Conservation (phyloP, 2,797 vertebrate species). For the Darevskia nairensis region DNA sequence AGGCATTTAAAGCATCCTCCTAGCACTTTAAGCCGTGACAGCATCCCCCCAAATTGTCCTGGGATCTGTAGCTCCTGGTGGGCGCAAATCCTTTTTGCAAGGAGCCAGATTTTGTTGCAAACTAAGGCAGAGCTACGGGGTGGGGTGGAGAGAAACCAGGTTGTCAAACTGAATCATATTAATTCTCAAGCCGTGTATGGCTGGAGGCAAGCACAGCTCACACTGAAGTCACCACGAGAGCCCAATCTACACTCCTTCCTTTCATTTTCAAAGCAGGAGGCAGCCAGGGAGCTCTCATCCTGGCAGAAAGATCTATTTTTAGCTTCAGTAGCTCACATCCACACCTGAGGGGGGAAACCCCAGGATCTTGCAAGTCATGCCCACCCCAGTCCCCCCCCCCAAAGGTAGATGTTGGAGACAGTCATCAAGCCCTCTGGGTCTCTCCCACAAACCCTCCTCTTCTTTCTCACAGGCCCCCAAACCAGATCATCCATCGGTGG, state of each 20-base stretch:
- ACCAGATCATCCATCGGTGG: background rate
- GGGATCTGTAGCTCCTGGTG: too few relatives aligned
- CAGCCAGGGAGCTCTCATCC: background rate
- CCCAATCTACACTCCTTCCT: background rate
- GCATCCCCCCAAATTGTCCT: too few relatives aligned
- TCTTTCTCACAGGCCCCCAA: background rate
- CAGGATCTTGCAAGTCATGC: too few relatives aligned
- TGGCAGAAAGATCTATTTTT: background rate
- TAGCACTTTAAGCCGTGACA: too few relatives aligned
- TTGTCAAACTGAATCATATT: background rate
- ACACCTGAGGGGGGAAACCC: background rate
- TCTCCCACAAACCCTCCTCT: background rate
- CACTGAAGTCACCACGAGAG: background rate
- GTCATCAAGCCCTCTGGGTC: background rate
- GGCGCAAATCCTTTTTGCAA: background rate
- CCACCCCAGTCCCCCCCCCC: too few relatives aligned
- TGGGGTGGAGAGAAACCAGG: too few relatives aligned
- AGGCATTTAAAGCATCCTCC: too few relatives aligned
- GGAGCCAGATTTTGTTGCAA: background rate
- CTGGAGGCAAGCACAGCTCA: background rate
- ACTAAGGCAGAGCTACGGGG: background rate
- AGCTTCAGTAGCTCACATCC: background rate
- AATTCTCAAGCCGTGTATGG: background rate
- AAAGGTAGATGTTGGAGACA: too few relatives aligned
- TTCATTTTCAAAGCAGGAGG: background rate